These are phyloP conservation scores for Astreopora myriophthalma DNA, from an alignment of 64 coral and sea anemone species.

Conservation along the genomic window DNA sequence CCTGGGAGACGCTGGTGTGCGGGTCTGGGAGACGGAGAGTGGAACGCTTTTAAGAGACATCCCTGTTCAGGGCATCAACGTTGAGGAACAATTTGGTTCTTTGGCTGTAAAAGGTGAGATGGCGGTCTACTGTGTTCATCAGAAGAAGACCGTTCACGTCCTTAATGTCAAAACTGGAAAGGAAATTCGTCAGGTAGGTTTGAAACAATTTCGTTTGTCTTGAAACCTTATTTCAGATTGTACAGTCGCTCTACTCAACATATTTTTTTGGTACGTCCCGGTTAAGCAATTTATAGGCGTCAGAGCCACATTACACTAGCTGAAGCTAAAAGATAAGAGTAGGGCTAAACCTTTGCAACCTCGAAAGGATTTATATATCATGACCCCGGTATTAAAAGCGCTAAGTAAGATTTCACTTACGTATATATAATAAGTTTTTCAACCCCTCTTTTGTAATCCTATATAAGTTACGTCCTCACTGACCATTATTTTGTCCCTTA, in stretches of 20 bases:
- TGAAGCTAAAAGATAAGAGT: too few species aligned
- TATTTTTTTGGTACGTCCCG: too few species aligned
- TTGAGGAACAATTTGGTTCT: conserved; percentile 66
- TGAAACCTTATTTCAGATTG: not conserved
- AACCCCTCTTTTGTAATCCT: too few species aligned
- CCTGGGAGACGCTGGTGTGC: conserved; percentile 52
- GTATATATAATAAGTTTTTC: too few species aligned
- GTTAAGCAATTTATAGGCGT: too few species aligned
- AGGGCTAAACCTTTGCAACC: too few species aligned
- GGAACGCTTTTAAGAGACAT: conserved; percentile 70
- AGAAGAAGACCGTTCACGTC: conserved; percentile 72
- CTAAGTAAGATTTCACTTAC: too few species aligned
- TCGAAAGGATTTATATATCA: too few species aligned
- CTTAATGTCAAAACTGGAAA: conserved; percentile 74
- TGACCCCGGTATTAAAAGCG: too few species aligned
- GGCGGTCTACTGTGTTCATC: conserved; percentile 62
- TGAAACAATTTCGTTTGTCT: not conserved
- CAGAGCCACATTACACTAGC: too few species aligned
- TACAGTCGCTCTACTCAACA: too few species aligned
- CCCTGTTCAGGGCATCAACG: conserved; percentile 65
- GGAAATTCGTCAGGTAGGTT: conserved; percentile 67
- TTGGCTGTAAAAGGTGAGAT: conserved; percentile 64
- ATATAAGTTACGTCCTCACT: not conserved
- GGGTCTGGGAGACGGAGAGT: conserved; percentile 69
- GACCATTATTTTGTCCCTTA: not conserved